Evolutionary conservation across 2,888 invertebrate genomes (phyloP).

Genomic region (Phengaris alcon): DNA sequence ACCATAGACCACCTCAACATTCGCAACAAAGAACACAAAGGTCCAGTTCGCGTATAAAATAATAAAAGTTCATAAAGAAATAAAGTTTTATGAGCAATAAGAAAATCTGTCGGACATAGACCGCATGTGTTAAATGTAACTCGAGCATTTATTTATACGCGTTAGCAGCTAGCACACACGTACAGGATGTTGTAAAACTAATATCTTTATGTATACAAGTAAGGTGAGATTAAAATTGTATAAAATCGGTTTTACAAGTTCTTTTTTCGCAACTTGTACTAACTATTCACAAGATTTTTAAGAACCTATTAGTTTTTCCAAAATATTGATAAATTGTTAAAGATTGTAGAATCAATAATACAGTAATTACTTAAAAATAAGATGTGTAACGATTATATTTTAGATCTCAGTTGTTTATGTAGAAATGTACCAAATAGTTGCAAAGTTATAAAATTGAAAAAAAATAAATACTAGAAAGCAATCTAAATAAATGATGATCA

Average conservation of each 20-base stretch:
- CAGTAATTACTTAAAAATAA: too few species aligned
- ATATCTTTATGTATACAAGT: slow-evolving; percentile 31
- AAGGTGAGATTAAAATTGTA: background rate
- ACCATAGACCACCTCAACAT: slow-evolving; percentile 45
- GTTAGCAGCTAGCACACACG: slow-evolving; percentile 40
- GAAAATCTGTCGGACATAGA: slow-evolving; percentile 49
- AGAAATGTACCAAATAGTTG: too few species aligned
- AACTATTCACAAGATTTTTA: too few species aligned
- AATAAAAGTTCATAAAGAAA: slow-evolving; percentile 63
- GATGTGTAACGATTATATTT: too few species aligned
- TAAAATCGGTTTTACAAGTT: too few species aligned
- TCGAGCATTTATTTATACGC: slow-evolving; percentile 43
- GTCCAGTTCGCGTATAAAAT: slow-evolving; percentile 50
- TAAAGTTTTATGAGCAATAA: slow-evolving; percentile 64
- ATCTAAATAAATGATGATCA: background rate
- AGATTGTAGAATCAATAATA: too few species aligned
- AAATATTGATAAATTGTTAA: too few species aligned
- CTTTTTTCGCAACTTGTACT: too few species aligned
- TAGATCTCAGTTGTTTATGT: too few species aligned
- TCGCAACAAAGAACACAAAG: slow-evolving; percentile 57
- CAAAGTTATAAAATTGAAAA: background rate
- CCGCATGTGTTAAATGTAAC: slow-evolving; percentile 43
- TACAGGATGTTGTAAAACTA: slow-evolving; percentile 32
- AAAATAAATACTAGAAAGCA: background rate
- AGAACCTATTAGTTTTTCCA: too few species aligned